Percentiles rank a stretch among this genome's conserved stretches.
Conservation (phyloP, 2,797 vertebrate genomes). For the Fistularia tabacaria region DNA sequence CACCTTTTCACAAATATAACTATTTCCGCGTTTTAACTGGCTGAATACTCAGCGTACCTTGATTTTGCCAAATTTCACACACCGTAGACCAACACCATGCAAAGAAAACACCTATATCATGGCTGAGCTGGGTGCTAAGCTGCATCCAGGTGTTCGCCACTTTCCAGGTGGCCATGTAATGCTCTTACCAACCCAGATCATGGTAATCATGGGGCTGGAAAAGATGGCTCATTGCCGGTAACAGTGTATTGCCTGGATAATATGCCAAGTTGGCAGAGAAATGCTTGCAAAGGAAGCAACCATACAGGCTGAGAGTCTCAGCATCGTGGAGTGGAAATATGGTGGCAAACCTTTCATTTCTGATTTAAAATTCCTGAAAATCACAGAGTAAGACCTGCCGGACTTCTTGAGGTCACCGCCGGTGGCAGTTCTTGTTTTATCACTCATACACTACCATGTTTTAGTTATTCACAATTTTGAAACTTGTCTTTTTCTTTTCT, state of each 20-base stretch:
- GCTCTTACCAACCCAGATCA: slow-evolving; percentile 70
- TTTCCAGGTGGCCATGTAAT: slow-evolving; percentile 76
- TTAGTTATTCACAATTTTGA: slow-evolving; percentile 9
- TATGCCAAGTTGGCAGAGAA: slow-evolving; percentile 65
- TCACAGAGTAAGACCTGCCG: slow-evolving; percentile 29
- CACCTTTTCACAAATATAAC: slow-evolving; percentile 12
- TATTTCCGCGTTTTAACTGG: slow-evolving; percentile 14
- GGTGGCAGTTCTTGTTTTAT: slow-evolving; percentile 9
- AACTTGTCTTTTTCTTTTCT: background rate
- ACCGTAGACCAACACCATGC: slow-evolving; percentile 38
- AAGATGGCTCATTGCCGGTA: slow-evolving; percentile 56
- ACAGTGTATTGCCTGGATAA: slow-evolving; percentile 46
- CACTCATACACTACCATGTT: background rate
- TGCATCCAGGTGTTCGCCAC: slow-evolving; percentile 65
- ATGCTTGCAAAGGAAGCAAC: slow-evolving; percentile 39
- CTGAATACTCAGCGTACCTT: slow-evolving; percentile 23
- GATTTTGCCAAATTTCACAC: slow-evolving; percentile 38
- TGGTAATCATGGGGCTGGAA: slow-evolving; percentile 68
- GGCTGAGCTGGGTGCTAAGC: slow-evolving; percentile 59
- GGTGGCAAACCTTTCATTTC: slow-evolving; percentile 37
- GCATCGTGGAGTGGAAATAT: slow-evolving; percentile 41
- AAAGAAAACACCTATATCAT: slow-evolving; percentile 45
- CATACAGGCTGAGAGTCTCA: slow-evolving; percentile 32
- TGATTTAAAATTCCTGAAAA: slow-evolving; percentile 30
- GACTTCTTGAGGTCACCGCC: slow-evolving; percentile 16